phyloP scores from a whole-genome alignment of 2,888 invertebrate genomes.

The Cataglyphis albicans region DNA sequence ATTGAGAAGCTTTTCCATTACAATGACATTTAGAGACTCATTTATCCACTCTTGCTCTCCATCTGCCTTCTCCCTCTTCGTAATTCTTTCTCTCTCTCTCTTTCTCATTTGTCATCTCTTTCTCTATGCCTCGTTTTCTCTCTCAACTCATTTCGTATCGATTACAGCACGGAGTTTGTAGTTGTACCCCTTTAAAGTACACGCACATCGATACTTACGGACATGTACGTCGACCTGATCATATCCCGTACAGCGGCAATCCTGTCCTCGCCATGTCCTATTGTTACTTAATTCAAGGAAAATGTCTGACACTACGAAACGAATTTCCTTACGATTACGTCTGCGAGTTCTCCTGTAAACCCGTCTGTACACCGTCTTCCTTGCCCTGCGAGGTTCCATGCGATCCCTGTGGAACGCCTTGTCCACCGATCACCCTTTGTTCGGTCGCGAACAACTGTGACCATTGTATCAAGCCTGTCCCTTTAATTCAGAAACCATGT shows the following conservation, averaged over 20 bases:
- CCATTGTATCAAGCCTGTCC: constrained; percentile 31
- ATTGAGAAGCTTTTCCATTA: constrained; percentile 70
- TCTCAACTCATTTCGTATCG: constrained; percentile 63
- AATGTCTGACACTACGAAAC: constrained; percentile 80
- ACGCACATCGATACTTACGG: constrained; percentile 94
- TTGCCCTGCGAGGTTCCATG: constrained; percentile 70
- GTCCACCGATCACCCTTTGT: constrained; percentile 26
- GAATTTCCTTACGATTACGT: constrained; percentile 80
- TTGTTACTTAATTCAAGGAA: constrained; percentile 86
- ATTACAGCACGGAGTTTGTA: constrained; percentile 82
- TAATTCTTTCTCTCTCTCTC: background rate
- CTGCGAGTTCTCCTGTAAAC: constrained; percentile 78
- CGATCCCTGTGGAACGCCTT: constrained; percentile 51
- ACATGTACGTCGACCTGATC: constrained; percentile 81
- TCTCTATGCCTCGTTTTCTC: background rate
- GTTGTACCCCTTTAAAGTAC: constrained; percentile 90
- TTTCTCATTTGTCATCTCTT: background rate
- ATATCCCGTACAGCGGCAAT: constrained; percentile 91
- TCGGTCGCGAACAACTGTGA: constrained; percentile 4
- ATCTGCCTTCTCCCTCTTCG: background rate
- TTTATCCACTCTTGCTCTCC: constrained; percentile 41
- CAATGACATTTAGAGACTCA: constrained; percentile 64
- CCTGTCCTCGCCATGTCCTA: constrained; percentile 91
- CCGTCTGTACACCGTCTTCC: constrained; percentile 75
- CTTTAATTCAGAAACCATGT: constrained; percentile 64